Base-by-base conservation (phyloP, 2,797 vertebrate genomes). In the Argentina silus region DNA sequence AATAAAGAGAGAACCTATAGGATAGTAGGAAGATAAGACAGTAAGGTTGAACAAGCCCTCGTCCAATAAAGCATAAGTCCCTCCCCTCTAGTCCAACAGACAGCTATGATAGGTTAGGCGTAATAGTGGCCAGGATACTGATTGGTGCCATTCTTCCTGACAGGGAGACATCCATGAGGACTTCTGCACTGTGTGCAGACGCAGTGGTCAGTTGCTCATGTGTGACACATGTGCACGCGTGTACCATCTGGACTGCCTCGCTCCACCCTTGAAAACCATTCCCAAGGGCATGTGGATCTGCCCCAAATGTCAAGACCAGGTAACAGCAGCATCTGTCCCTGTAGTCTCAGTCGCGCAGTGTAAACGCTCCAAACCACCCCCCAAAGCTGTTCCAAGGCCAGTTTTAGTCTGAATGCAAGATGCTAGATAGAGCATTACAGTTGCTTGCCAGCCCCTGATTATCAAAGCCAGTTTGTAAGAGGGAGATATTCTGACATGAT, bases 201-300 rank as follows among this genome's bases (percentile, higher is more conserved):
- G 95, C 91, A 95, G 95, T 0, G 94, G 95, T 78, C 95, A 96
- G 88, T 86, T 95, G 89, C 92, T 96, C 89, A 94, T 95, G 95
- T 95, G 94, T 83, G 93, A 96, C 91, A 94, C 95, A 0, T 95
- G 93, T 85, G 95, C 94, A 91, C 93, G 94, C 81, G 93, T 96
- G 53, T 95, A 95, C 91, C 95, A 96, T 79, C 92, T 95, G 92
- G 95, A 96, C 88, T 96, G 95, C 89, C 89, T 96, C 91, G 94
- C 94, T 77, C 95, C 94, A 0, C 93, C 95, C 88, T 92, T 95
- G 88, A 95, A 94, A 93, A 92, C 93, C 68, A 95, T 95, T 88
- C 95, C 95, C 74, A 95, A 94, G 94, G 94, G 95, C 93, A 95
- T 95, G 94, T 96, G 94, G 95, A 95, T 96, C 87, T 96, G 94